These are phyloP conservation scores for Ivindomyrus marchei DNA, from an alignment of 2,113 vertebrate species.

Conservation along the genomic window DNA sequence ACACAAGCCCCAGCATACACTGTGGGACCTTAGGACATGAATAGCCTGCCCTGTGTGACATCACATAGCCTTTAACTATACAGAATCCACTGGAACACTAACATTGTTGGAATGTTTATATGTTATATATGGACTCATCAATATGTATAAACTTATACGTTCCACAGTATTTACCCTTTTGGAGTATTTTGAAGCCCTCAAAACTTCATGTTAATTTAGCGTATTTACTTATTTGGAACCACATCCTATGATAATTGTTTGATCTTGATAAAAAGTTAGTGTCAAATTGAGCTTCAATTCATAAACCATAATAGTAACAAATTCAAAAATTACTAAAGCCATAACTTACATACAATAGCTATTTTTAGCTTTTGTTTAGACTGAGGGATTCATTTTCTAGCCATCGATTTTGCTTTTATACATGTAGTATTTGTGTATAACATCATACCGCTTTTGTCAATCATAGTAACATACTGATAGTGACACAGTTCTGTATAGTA, in stretches of 20 bases:
- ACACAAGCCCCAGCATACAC: background rate
- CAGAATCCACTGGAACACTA: slow-evolving; percentile 16
- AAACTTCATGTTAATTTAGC: background rate
- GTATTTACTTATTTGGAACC: background rate
- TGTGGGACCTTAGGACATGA: background rate
- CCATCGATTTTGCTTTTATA: slow-evolving; percentile 17
- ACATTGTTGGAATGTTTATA: slow-evolving; percentile 4
- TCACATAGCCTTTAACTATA: background rate
- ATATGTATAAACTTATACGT: background rate
- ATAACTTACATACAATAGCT: background rate
- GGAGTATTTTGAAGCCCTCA: background rate
- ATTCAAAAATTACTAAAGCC: background rate
- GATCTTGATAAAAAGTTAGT: background rate
- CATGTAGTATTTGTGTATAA: background rate
- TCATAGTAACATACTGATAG: slow-evolving; percentile 7
- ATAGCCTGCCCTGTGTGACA: background rate
- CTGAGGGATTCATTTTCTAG: background rate
- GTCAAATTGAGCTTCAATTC: background rate
- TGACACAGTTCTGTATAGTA: slow-evolving; percentile 16
- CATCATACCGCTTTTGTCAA: background rate
- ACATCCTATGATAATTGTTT: background rate
- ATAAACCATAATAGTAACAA: background rate
- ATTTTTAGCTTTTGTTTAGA: slow-evolving; percentile 4
- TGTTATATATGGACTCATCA: background rate
- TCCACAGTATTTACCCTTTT: background rate